Evolutionary conservation across 2,113 vertebrate species (phyloP).

Genomic region (Ibidorhyncha struthersii): DNA sequence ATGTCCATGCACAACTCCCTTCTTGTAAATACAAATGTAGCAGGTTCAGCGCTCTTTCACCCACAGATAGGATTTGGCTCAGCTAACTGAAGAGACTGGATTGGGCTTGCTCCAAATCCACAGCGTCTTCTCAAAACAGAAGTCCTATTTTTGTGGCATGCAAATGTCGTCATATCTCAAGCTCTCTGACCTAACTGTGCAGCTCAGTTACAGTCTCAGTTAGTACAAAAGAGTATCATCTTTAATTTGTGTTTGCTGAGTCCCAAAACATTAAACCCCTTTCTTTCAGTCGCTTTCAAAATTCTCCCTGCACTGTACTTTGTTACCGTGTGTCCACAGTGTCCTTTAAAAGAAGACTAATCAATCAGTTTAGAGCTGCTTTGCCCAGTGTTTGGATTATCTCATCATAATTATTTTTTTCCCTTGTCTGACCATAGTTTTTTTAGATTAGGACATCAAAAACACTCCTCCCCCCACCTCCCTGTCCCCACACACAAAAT

Average conservation of each 20-base stretch:
- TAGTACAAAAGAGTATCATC: not conserved
- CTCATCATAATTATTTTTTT: not conserved
- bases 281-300: not conserved
- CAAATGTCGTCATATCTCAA: not conserved
- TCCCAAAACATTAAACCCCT: not conserved
- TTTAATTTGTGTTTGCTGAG: not conserved
- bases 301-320: not conserved
- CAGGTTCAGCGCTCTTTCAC: not conserved
- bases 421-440: not conserved
- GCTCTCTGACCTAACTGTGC: not conserved
- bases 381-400: not conserved
- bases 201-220: not conserved
- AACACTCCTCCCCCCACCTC: fast-evolving
- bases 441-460: not conserved
- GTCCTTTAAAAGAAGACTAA: not conserved
- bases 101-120: not conserved
- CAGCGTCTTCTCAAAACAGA: not conserved
- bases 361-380: not conserved
- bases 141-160: not conserved
- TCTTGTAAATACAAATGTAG: not conserved
- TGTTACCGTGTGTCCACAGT: not conserved
- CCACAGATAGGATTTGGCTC: not conserved
- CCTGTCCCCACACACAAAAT: not conserved
- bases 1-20: not conserved
- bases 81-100: not conserved